Evolutionary conservation across 2,888 invertebrate species (phyloP), one percentile per base, ranked within the genome.

Genomic region (Gonocerus acuteangulatus): DNA sequence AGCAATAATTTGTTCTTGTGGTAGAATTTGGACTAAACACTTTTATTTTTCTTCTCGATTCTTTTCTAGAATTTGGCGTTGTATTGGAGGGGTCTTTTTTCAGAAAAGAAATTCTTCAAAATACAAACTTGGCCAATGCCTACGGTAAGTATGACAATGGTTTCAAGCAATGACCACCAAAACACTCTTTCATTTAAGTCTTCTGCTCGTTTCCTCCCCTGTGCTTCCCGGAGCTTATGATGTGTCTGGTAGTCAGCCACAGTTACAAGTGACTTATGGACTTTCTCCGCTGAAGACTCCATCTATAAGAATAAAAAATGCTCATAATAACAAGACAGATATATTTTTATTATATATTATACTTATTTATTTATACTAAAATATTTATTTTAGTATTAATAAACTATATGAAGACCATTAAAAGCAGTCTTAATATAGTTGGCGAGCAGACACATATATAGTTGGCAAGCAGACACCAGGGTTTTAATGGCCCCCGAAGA

Each of bases 161-260:
- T 90, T 75, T 97, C 95, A 68, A 89, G 81, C 45, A 91, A 77
- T 0, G 96, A 94, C 95, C 96, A 99, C 80, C 85, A 84, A 72
- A 92, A 80, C 7, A 99, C 96, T 69, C 91, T 81, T 73, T 95
- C 93, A 71, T 96, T 97, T 59, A 99, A 79, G 73, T 96, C 94
- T 76, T 99, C 99, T 0, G 96, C 99, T 62, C 95, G 81, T 72
- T 93, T 95, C 57, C 96, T 84, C 54, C 95, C 89, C 74, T 95
- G 94, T 1, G 96, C 87, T 77, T 99, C 99, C 57, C 94, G 80
- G 64, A 99, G 76, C 62, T 95, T 82, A 76, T 97, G 95, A 77
- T 97, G 96, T 3, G 97, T 99, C 78, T 99, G 97, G 71, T 89
- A 90, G 74, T 99, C 97, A 66, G 94, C 80, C 60, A 96, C 88